phyloP scores from a whole-genome alignment of 1,140 invertebrate species.

The Pogonus chalceus region DNA sequence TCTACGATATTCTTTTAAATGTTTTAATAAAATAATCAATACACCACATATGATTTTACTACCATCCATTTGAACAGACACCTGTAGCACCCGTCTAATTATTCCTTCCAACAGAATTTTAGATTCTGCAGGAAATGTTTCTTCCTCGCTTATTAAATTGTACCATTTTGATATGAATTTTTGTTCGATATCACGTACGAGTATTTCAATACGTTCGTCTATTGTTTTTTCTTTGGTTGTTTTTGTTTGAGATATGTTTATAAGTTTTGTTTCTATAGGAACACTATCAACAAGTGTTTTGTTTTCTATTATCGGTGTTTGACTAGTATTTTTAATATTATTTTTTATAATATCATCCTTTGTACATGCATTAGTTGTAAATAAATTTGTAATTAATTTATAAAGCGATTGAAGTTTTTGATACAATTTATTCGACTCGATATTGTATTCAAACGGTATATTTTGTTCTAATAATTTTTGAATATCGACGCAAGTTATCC shows the following conservation, averaged over 20 bases:
- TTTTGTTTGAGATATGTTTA: too few relatives aligned
- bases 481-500: neutral
- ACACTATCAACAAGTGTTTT: neutral
- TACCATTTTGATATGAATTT: slow-evolving; percentile 29
- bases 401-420: neutral
- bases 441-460: neutral
- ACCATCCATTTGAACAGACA: slow-evolving; percentile 21
- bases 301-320: neutral
- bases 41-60: slow-evolving; percentile 30
- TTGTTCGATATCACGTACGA: neutral
- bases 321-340: neutral
- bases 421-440: neutral
- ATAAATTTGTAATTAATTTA: neutral
- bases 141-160: slow-evolving; percentile 25
- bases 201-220: neutral
- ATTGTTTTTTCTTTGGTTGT: neutral
- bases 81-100: slow-evolving; percentile 23
- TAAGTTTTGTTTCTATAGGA: neutral
- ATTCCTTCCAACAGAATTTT: slow-evolving; percentile 24
- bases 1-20: slow-evolving; percentile 45
- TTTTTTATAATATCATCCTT: too few relatives aligned
- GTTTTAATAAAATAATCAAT: slow-evolving; percentile 38
- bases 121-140: slow-evolving; percentile 25
- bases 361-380: too few relatives aligned
- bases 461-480: neutral